Percentiles rank a stretch among this genome's conserved stretches.
Conservation (phyloP, 2,888 invertebrate genomes). For the Diarsia mendica region DNA sequence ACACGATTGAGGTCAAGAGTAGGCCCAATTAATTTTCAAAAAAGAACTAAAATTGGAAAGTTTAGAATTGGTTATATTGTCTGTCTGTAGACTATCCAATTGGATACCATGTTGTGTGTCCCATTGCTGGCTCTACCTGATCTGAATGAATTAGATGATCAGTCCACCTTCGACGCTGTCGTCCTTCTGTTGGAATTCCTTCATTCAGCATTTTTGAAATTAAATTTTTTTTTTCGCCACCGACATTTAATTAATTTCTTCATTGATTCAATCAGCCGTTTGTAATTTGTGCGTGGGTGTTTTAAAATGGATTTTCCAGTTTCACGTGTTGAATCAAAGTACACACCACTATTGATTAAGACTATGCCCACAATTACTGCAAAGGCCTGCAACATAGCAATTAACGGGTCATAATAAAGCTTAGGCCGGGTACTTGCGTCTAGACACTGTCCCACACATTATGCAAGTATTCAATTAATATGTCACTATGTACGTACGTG, state of each 20-base stretch:
- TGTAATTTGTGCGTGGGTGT: background rate
- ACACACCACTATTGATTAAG: conserved; percentile 13
- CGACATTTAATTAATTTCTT: background rate
- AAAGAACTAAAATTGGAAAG: background rate
- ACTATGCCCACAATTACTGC: conserved; percentile 1
- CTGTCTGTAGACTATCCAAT: background rate
- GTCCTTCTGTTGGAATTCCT: background rate
- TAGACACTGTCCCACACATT: conserved; percentile 54
- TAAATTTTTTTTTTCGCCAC: background rate
- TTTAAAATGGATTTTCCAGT: background rate
- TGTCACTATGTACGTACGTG: conserved; percentile 44
- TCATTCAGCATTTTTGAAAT: background rate
- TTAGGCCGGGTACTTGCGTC: conserved; percentile 17
- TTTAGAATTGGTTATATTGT: background rate
- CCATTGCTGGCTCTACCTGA: background rate
- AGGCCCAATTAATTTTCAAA: too few relatives aligned
- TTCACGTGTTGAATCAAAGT: conserved; percentile 2
- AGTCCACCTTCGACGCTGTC: background rate
- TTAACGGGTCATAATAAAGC: conserved; percentile 43
- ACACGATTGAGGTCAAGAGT: too few relatives aligned
- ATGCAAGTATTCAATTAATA: conserved; percentile 53
- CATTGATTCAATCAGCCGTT: background rate
- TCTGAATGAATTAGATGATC: background rate
- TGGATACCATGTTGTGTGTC: background rate
- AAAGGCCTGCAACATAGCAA: conserved; percentile 31